Base-by-base conservation (phyloP, 1,140 invertebrate genomes). In the Armadillidium nasatum region DNA sequence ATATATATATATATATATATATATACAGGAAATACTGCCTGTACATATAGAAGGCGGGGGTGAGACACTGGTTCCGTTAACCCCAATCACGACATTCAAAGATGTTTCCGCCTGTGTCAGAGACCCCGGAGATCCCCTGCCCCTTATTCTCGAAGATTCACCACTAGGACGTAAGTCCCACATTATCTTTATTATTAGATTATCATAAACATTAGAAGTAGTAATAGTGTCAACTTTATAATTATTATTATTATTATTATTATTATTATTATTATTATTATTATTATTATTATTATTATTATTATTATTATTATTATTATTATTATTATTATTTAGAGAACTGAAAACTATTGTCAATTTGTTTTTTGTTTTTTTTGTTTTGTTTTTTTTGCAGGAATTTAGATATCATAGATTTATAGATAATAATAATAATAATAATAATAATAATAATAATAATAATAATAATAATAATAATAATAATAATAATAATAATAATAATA, bases 81-180 rank as follows among this genome's bases (percentile, higher is more conserved):
- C 81, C 23, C 82, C 82, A 43, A 72, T 82, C 54, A 82, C 82
- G 71, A 81, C 77, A 73, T 82, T 80, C 75, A 78, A 76, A 66
- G 82, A 83, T 71, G 81, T 83, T 43, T 74, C 82, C 60, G 81
- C 82, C 19, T 82, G 81, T 50, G 82, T 82, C 69, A 79, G 82
- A 67, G 82, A 82, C 71, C 78, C 82, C 15, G 82, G 82, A 22
- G 82, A 82, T 43, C 75, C 82, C 9, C 44, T 76, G 45, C 76
- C 76, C 0, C 54, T 69, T n/a, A 50, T 82, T 19, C 70, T 76
- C 19, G 80, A 81, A 22, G 45, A 43, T 13, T 78, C 77, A n/a
- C 73, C 77, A 0, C 73, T 78, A 0, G 73, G 77, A 75, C 73
- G 77, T 78, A 66, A 33, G 33, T 33, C 6, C 6, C 33, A 33